Percentiles rank a stretch among this genome's conserved stretches.
These are phyloP conservation scores for Ailuropoda melanoleuca DNA, from an alignment of 2,113 vertebrate genomes.

Conservation along the genomic window DNA sequence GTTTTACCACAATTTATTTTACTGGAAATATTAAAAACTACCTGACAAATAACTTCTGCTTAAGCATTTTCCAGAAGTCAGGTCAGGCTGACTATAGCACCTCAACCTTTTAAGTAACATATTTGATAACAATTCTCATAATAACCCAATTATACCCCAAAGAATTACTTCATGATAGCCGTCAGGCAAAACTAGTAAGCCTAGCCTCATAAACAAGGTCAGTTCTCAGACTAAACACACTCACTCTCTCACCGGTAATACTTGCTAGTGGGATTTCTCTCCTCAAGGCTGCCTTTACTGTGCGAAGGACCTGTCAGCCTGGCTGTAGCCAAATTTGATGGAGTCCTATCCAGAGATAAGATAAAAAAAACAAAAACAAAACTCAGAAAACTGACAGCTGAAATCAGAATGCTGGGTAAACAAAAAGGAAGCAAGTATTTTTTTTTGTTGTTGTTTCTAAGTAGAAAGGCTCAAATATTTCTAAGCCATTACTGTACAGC, in stretches of 20 bases:
- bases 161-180: constrained; percentile 37
- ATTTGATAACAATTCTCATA: neutral
- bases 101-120: constrained; percentile 51
- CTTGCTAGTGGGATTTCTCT: constrained; percentile 89
- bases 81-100: neutral
- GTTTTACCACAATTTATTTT: neutral
- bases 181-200: constrained; percentile 28
- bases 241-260: constrained; percentile 86
- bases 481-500: neutral
- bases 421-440: constrained; percentile 17
- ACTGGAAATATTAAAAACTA: constrained; percentile 42
- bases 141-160: neutral
- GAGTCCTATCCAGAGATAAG: constrained; percentile 83
- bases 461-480: constrained; percentile 37
- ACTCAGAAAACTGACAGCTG: constrained; percentile 37
- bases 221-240: constrained; percentile 36
- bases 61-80: neutral
- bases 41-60: neutral
- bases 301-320: constrained; percentile 87
- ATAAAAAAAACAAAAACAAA: constrained; percentile 52
- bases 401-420: constrained; percentile 44
- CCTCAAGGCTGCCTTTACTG: constrained; percentile 89
- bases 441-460: constrained; percentile 31
- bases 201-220: neutral
- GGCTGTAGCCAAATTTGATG: constrained; percentile 86